Conservation (phyloP, 1,140 invertebrate species). For the Trachymyrmex septentrionalis region DNA sequence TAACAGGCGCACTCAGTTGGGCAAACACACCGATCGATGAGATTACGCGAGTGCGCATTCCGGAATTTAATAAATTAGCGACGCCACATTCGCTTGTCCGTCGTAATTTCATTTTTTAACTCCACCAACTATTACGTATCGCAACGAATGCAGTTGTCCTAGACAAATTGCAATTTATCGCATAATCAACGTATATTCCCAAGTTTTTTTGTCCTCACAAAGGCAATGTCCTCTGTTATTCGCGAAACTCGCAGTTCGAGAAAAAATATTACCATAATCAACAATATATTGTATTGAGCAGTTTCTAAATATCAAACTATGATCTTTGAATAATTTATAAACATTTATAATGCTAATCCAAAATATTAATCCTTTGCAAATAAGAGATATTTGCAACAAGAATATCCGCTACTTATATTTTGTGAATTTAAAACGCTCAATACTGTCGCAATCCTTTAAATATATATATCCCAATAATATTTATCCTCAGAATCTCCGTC, state of each 20-base stretch:
- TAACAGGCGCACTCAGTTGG: slow-evolving; percentile 75
- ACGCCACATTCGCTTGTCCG: slow-evolving; percentile 66
- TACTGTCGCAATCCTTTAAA: not conserved
- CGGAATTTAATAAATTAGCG: slow-evolving; percentile 79
- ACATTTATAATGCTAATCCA: not conserved
- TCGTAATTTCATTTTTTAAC: slow-evolving; percentile 71
- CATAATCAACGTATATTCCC: not conserved
- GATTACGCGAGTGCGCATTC: slow-evolving; percentile 73
- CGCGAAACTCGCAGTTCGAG: not conserved
- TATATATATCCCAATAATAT: slow-evolving; percentile 24
- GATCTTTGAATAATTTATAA: not conserved
- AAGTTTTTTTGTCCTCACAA: not conserved
- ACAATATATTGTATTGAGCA: not conserved
- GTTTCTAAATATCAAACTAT: not conserved
- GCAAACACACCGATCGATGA: slow-evolving; percentile 77
- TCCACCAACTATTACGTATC: slow-evolving; percentile 54
- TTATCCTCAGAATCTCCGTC: slow-evolving; percentile 26
- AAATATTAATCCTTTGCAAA: not conserved
- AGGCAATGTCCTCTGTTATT: not conserved
- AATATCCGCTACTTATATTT: not conserved
- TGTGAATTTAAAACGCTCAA: not conserved
- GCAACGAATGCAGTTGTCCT: slow-evolving; percentile 37
- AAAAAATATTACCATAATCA: not conserved
- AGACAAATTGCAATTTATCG: slow-evolving; percentile 55
- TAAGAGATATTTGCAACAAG: not conserved